Conservation (phyloP, 1,140 invertebrate species). For the Triops cancriformis region DNA sequence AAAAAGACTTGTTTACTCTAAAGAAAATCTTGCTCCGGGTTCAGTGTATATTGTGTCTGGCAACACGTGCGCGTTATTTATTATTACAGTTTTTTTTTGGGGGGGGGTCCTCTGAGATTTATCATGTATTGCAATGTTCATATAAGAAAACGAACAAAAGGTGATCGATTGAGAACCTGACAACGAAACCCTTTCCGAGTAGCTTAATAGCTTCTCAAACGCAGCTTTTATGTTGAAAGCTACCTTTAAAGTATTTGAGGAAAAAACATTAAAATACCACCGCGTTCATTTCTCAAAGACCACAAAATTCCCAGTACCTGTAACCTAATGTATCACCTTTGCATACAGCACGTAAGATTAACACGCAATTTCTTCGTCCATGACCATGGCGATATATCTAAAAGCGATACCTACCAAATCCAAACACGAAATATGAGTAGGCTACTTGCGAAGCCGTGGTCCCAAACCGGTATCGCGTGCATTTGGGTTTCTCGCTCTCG, state of each 20-base stretch:
- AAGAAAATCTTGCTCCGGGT: neutral
- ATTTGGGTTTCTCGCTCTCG: slow-evolving; percentile 42
- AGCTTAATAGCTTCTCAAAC: neutral
- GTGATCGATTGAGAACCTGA: neutral
- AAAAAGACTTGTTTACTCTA: too few relatives aligned
- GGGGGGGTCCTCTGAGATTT: neutral
- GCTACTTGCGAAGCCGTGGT: slow-evolving; percentile 51
- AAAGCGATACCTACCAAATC: slow-evolving; percentile 53
- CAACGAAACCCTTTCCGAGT: neutral
- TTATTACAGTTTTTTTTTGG: too few relatives aligned
- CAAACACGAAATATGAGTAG: slow-evolving; percentile 68
- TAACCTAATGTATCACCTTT: neutral
- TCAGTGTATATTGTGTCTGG: neutral
- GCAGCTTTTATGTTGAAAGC: neutral
- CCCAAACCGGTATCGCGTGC: slow-evolving; percentile 62
- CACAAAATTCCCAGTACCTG: neutral
- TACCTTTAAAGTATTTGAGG: neutral
- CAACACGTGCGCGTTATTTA: neutral
- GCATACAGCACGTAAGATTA: neutral
- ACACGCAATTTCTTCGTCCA: neutral
- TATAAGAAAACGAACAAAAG: neutral
- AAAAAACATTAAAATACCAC: neutral
- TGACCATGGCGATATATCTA: neutral
- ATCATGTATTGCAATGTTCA: neutral
- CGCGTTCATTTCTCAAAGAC: too few relatives aligned